Conservation (phyloP, 2,797 vertebrate species). For the Sylvilagus floridanus region DNA sequence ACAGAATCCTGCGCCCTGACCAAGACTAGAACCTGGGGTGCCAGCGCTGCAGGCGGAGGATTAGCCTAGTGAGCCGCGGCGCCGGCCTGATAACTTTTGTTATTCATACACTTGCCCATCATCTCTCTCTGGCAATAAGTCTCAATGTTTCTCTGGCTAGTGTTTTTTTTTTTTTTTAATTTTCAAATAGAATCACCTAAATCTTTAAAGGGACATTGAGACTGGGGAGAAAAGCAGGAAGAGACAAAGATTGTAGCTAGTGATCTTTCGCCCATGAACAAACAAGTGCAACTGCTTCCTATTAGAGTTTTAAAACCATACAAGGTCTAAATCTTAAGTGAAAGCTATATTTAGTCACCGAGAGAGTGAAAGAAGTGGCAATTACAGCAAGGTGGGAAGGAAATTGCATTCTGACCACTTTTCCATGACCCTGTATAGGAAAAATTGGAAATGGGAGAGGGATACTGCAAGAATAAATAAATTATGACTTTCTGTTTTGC, state of each 20-base stretch:
- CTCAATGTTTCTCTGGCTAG: conserved; percentile 1
- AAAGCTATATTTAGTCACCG: background rate
- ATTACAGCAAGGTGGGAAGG: background rate
- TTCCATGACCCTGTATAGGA: background rate
- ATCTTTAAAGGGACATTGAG: conserved; percentile 10
- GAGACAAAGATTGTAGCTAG: background rate
- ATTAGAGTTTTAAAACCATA: background rate
- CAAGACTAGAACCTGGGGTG: too few relatives aligned
- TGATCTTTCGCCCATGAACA: background rate
- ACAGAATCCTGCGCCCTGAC: too few relatives aligned
- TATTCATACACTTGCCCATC: conserved; percentile 24
- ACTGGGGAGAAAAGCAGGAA: background rate
- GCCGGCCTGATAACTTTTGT: background rate
- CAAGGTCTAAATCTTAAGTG: background rate
- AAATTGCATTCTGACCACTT: conserved; percentile 9
- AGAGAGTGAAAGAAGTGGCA: conserved; percentile 24
- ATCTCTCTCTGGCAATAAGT: background rate
- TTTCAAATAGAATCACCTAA: conserved; percentile 37
- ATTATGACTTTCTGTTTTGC: background rate
- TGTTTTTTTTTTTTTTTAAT: background rate
- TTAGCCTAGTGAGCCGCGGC: too few relatives aligned
- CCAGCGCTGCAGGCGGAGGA: too few relatives aligned
- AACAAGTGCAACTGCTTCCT: background rate
- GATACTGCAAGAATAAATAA: background rate
- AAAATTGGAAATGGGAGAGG: background rate